Evolutionary conservation across 2,888 invertebrate genomes (phyloP).

Genomic region (Idaea straminata): DNA sequence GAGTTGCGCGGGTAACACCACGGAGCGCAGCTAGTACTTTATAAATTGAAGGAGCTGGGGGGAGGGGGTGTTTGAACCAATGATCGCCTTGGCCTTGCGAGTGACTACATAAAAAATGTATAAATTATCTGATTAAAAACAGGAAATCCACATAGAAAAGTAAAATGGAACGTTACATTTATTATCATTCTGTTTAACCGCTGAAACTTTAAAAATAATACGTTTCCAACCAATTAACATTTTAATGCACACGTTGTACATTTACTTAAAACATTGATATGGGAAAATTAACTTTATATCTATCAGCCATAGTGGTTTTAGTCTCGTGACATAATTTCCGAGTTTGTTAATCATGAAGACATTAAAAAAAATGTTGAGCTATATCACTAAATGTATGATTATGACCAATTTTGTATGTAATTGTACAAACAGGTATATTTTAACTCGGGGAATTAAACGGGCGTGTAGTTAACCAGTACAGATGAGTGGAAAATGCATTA

Average conservation of each 20-base stretch:
- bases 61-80: too few species aligned
- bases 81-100: too few species aligned
- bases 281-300: not conserved
- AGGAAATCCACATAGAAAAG: not conserved
- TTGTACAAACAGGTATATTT: slow-evolving; percentile 25
- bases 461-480: slow-evolving; percentile 20
- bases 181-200: not conserved
- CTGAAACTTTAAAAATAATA: not conserved
- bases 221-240: not conserved
- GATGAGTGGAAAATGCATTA: slow-evolving; percentile 2
- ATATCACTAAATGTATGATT: slow-evolving; percentile 26
- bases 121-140: not conserved
- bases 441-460: slow-evolving; percentile 17
- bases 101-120: not conserved
- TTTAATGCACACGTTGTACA: not conserved
- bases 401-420: slow-evolving; percentile 23
- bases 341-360: slow-evolving; percentile 30
- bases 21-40: too few species aligned
- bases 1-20: too few species aligned
- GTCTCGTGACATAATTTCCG: not conserved
- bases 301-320: not conserved
- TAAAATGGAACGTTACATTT: not conserved
- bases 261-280: not conserved
- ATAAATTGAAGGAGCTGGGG: too few species aligned
- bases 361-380: slow-evolving; percentile 25